phyloP scores from a whole-genome alignment of 2,113 vertebrate species.

The Pontoporia blainvillei region DNA sequence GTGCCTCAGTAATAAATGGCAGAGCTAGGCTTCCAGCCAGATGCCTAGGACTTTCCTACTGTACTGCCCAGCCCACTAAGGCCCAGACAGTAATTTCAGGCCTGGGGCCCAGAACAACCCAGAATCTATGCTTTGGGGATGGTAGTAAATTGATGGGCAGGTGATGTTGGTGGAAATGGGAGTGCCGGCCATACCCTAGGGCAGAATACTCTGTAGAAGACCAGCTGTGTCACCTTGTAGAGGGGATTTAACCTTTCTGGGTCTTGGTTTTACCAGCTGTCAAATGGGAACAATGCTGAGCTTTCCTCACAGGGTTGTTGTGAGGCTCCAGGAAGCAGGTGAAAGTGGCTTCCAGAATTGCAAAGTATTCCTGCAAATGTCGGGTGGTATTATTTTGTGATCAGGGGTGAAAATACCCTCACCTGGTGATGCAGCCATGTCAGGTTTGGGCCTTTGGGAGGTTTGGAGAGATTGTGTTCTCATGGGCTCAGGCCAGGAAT shows the following conservation, averaged over 20 bases:
- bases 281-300: not conserved
- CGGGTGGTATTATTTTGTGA: not conserved
- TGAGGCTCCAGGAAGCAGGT: not conserved
- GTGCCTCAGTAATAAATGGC: not conserved
- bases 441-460: not conserved
- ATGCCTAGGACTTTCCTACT: not conserved
- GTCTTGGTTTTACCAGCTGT: not conserved
- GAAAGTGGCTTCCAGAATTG: not conserved
- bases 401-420: too few species aligned
- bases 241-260: not conserved
- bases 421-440: not conserved
- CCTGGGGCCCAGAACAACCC: not conserved
- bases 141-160: not conserved
- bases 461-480: not conserved
- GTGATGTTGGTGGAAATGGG: not conserved
- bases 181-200: not conserved
- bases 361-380: not conserved
- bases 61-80: accelerated
- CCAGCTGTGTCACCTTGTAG: not conserved
- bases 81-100: not conserved
- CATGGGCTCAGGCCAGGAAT: not conserved
- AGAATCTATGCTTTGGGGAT: not conserved
- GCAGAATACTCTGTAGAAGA: too few species aligned
- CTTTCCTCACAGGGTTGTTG: not conserved
- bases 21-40: not conserved